Conservation (phyloP, 2,797 vertebrate species). For the Tiaroga cobitis region DNA sequence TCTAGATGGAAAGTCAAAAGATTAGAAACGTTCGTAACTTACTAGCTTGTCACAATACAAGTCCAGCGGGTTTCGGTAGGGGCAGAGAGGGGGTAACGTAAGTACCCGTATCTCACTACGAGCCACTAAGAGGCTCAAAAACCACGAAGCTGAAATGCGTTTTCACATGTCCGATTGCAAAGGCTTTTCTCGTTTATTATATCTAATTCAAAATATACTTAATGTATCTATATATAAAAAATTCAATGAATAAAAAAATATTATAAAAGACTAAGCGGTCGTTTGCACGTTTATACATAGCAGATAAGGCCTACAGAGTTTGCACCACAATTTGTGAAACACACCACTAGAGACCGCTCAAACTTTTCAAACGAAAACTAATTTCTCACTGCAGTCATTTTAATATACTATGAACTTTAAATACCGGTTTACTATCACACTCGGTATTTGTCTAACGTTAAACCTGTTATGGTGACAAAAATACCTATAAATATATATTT, state of each 20-base stretch:
- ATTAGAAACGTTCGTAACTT: neutral
- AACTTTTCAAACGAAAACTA: neutral
- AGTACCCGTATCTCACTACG: constrained; percentile 8
- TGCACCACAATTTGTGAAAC: neutral
- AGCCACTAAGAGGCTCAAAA: constrained; percentile 4
- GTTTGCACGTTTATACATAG: neutral
- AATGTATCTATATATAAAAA: neutral
- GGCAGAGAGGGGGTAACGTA: too few relatives aligned
- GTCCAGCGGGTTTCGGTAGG: neutral
- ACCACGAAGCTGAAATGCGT: constrained; percentile 3
- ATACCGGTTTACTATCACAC: neutral
- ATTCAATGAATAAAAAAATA: neutral
- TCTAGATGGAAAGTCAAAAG: neutral
- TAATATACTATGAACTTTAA: neutral
- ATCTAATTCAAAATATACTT: neutral
- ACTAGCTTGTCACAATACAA: neutral
- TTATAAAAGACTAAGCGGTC: neutral
- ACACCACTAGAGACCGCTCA: constrained; percentile 10
- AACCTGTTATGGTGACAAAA: neutral
- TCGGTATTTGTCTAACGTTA: neutral
- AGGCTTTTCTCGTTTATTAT: neutral
- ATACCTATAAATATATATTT: neutral
- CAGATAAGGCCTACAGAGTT: neutral
- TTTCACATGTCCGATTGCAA: neutral
- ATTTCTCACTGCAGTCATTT: neutral